phyloP scores from a whole-genome alignment of 2,888 invertebrate species.

The Heliconius ismenius region DNA sequence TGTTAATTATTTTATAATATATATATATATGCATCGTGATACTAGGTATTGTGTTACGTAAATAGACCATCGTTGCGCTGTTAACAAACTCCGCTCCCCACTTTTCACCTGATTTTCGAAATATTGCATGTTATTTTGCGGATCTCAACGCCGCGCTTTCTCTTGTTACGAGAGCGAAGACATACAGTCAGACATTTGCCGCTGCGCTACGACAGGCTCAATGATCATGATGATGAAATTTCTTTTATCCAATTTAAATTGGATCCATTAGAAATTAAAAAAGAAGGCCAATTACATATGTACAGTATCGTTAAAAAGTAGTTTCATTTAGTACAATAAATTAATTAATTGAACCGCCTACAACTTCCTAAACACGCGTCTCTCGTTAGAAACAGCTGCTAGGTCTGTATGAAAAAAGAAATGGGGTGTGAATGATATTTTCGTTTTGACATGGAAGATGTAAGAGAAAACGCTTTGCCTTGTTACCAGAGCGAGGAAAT shows the following conservation, averaged over 20 bases:
- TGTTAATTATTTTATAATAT: background rate
- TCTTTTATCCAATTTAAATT: background rate
- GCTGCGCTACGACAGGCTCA: no score
- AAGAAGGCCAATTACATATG: background rate
- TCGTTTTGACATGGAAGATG: background rate
- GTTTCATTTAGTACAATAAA: background rate
- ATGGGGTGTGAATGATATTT: conserved; percentile 1
- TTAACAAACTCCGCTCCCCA: no score
- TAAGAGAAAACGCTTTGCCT: background rate
- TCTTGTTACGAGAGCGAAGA: no score
- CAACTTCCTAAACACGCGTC: conserved; percentile 49
- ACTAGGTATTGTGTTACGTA: no score
- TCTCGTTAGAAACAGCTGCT: conserved; percentile 70
- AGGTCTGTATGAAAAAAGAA: conserved; percentile 38
- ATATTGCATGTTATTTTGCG: no score
- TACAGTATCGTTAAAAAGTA: background rate
- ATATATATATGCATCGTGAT: no score
- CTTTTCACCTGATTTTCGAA: no score
- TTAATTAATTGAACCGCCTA: conserved; percentile 16
- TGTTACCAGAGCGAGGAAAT: no score
- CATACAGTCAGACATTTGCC: no score
- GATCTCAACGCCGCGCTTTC: no score
- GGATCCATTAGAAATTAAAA: background rate
- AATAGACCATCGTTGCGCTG: no score
- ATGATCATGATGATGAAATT: no score